A percentile compares a stretch with the other conserved stretches of the same genome.
Conservation (phyloP, 1,140 invertebrate species). For the Harlomillsia oculata region DNA sequence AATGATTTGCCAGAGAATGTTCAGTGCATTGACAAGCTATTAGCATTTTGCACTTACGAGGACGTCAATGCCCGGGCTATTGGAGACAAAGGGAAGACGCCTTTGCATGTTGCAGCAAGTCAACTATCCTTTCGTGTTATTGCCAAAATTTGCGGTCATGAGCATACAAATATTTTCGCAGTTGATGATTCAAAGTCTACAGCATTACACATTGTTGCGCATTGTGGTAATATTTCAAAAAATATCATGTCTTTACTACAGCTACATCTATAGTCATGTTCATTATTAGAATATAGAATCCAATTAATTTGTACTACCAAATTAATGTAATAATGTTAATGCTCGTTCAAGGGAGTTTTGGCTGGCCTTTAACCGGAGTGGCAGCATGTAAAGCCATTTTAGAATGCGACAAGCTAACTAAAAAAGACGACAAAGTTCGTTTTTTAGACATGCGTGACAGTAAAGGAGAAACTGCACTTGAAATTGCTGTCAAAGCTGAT, state of each 20-base stretch:
- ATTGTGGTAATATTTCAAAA: not conserved
- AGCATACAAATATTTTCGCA: slow-evolving; percentile 5
- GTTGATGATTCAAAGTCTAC: not conserved
- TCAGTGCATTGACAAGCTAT: not conserved
- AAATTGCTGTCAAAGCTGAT: not conserved
- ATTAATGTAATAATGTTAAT: not conserved
- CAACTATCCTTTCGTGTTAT: not conserved
- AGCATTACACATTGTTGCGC: slow-evolving; percentile 2
- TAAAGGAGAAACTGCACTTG: slow-evolving; percentile 4
- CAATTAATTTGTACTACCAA: not conserved
- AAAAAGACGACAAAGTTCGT: not conserved
- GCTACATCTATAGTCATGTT: not conserved
- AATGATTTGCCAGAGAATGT: not conserved
- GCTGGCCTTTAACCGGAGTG: slow-evolving; percentile 1
- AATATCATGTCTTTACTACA: not conserved
- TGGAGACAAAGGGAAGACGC: not conserved
- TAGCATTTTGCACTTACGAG: not conserved
- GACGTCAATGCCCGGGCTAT: not conserved
- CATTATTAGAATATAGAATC: not conserved
- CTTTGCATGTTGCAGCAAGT: slow-evolving; percentile 1
- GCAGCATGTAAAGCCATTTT: not conserved
- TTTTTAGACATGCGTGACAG: slow-evolving; percentile 8
- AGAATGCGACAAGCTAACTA: not conserved
- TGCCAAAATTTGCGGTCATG: not conserved
- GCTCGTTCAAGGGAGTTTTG: not conserved